Conservation (phyloP, 2,888 invertebrate genomes). For the Euzophera pinguis region DNA sequence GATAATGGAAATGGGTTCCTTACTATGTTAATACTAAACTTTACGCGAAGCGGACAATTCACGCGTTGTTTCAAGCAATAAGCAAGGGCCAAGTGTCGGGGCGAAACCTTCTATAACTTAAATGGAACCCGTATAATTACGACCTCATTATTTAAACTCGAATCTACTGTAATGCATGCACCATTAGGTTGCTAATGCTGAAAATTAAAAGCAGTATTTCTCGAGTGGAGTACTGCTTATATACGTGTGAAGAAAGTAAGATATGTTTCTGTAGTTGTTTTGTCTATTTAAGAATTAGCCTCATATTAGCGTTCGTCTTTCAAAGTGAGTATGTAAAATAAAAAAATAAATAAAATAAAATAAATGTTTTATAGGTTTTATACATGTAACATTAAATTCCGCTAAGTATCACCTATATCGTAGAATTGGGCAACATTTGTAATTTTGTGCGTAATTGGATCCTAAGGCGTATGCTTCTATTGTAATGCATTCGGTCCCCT, state of each 20-base stretch:
- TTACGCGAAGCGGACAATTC: conserved; percentile 56
- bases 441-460: no score
- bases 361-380: no score
- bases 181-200: conserved; percentile 10
- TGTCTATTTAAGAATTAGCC: background rate
- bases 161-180: conserved; percentile 10
- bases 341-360: no score
- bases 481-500: no score
- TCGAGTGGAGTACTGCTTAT: background rate
- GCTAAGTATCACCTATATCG: no score
- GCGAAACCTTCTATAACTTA: conserved; percentile 39
- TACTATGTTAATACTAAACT: conserved; percentile 73
- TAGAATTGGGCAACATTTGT: no score
- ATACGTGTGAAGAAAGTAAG: background rate
- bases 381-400: no score
- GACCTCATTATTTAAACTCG: conserved; percentile 20
- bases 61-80: conserved; percentile 56
- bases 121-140: conserved; percentile 32
- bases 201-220: conserved; percentile 9
- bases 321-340: no score
- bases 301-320: no score
- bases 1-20: conserved; percentile 75
- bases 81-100: conserved; percentile 39
- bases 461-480: no score
- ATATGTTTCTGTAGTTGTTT: background rate